Percentiles rank a stretch among this genome's conserved stretches.
These are phyloP conservation scores for Peromyscus eremicus DNA, from an alignment of 2,797 vertebrate species.

Conservation along the genomic window DNA sequence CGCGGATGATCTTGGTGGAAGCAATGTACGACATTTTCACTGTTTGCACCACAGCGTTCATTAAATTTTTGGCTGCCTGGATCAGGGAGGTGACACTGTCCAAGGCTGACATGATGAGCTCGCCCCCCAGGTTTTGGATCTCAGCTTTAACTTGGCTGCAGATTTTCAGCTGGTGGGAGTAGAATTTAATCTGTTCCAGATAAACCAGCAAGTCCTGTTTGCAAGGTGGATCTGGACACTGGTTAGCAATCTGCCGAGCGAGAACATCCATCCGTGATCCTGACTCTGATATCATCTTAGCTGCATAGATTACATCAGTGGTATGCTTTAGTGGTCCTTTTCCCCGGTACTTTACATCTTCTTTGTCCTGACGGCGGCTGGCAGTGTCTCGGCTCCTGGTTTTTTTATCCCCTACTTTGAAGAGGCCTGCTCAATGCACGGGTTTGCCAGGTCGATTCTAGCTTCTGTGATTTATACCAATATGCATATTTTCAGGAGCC, in stretches of 20 bases:
- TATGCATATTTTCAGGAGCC: background rate
- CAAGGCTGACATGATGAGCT: constrained; percentile 89
- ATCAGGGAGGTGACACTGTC: constrained; percentile 91
- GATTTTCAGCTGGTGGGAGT: constrained; percentile 90
- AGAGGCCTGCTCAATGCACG: background rate
- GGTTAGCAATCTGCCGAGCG: constrained; percentile 88
- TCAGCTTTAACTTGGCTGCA: constrained; percentile 91
- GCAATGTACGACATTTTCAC: constrained; percentile 92
- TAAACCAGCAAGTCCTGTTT: constrained; percentile 90
- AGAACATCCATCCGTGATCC: constrained; percentile 89
- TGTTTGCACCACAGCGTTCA: constrained; percentile 91
- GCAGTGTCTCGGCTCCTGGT: too few relatives aligned
- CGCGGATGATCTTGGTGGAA: constrained; percentile 90
- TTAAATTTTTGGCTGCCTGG: constrained; percentile 91
- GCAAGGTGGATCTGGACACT: constrained; percentile 89
- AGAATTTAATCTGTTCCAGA: constrained; percentile 89
- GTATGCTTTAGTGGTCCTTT: constrained; percentile 90
- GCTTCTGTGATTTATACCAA: background rate
- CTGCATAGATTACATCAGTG: constrained; percentile 89
- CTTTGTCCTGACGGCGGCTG: too few relatives aligned
- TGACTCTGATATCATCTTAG: constrained; percentile 89
- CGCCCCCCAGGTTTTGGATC: constrained; percentile 89
- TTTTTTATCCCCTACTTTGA: background rate
- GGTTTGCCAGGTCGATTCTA: background rate
- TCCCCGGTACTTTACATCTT: too few relatives aligned